Base-by-base conservation (phyloP, 2,888 invertebrate species). In the Morpho helenor region DNA sequence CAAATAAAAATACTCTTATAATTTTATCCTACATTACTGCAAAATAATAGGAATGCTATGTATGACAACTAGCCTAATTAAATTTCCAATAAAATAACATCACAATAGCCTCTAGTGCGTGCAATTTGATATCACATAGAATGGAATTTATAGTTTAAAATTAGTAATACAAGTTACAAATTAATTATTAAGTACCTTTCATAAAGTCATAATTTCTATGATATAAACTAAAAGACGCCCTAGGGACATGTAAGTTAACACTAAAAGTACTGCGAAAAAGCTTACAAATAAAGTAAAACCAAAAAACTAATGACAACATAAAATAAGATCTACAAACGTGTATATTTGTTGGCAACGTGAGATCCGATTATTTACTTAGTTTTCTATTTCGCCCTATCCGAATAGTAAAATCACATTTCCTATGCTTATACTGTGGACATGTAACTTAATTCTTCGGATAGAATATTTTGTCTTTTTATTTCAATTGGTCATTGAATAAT, bases 1-100 rank as follows among this genome's bases (percentile, higher is more conserved):
- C 59, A 57, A 62, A 50, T 5, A 52, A 40, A 59, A 56, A 54
- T 43, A 54, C 53, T 48, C 48, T 61, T 56, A 63, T 9, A 51
- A 53, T 51, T 53, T 56, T 31, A 31, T 31, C 31, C 31, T 31
- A 59, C 42, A 54, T 56, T 56, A 56, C 56, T 56, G 56, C 56
- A 54, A 63, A 54, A 56, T 42, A 59, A 56, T 44, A 56, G 56
- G 58, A 61, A 63, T 58, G 60, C 46, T 53, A 47, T 43, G 10
- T 39, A 58, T 55, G 53, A 55, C 45, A 44, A 51, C 51, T 55
- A 55, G 44, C 46, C 46, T 53, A 60, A 8, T 39, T 31, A 52
- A 45, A 53, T 40, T 40, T 53, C 9, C 7, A 53, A 40, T 39
- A 22, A 53, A 45, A 53, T 47, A 46, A 46, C 45, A 46, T 46